Base-by-base conservation (phyloP, 2,113 vertebrate genomes). In the Tamias sibiricus region DNA sequence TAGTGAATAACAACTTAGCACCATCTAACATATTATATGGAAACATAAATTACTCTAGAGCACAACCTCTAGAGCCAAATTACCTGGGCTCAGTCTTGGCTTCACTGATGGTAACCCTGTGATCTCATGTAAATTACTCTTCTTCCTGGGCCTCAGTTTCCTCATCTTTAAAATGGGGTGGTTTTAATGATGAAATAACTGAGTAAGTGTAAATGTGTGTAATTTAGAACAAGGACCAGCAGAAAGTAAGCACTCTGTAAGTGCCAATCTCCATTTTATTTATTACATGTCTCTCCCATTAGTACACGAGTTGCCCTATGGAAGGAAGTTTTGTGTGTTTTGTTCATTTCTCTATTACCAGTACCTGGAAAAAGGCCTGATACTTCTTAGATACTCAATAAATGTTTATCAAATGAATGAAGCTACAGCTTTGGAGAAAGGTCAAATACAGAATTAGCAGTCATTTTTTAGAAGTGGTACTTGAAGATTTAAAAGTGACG, bases 401-500 rank as follows among this genome's bases (percentile, higher is more conserved):
- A 71, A 84, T 66, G 32, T 64, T 92, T 95, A 85, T 32, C 76
- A 87, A 82, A 59, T 69, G 44, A 80, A 90, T 59, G 76, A 66
- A 90, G 64, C 11, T 57, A 52, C 42, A 22, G 12, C 49, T 64
- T 89, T 1, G 83, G 32, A 85, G 35, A 91, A 93, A 86, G 74
- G 74, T 93, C 83, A 77, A 72, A 52, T 30, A 66, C 30, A 75
- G 66, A 96, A 49, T 81, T 91, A 90, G 54, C 11, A 7, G 13
- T 72, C 17, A 32, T 87, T 69, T 57, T 95, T 44, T 76, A 88
- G 40, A 90, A 69, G 59, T 81, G 54, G 91, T 22, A 64, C 40
- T 68, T 83, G n/a, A 91, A 69, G 69, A 13, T 97, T 96, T 52
- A 72, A 95, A 96, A 93, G 32, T 69, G 49, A 94, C 40, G 57